Conservation (phyloP, 1,140 invertebrate species). For the Drosophila ercepeae region DNA sequence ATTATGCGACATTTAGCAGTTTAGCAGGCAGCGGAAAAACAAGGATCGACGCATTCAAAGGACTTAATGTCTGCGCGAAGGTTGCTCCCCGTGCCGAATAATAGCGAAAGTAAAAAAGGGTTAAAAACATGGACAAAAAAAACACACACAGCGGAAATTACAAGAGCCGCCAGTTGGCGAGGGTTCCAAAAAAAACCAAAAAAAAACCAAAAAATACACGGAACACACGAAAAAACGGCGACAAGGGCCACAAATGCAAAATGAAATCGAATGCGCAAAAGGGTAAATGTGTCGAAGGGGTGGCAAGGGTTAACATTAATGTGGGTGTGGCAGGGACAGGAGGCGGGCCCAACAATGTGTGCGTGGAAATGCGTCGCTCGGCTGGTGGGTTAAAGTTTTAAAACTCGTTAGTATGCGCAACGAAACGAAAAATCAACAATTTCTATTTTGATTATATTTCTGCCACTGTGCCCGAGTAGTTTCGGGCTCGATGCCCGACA, state of each 20-base stretch:
- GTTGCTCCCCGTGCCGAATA: constrained; percentile 17
- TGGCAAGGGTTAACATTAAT: constrained; percentile 57
- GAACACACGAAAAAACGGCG: constrained; percentile 2
- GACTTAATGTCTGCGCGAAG: constrained; percentile 63
- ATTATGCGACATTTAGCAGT: constrained; percentile 80
- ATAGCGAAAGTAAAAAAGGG: constrained; percentile 72
- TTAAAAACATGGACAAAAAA: constrained; percentile 24
- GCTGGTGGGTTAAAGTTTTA: constrained; percentile 58
- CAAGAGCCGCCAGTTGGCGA: constrained; percentile 75
- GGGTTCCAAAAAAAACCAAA: constrained; percentile 35
- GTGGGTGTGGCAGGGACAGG: constrained; percentile 4
- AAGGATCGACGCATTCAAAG: constrained; percentile 47
- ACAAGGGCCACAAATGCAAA: constrained; percentile 69
- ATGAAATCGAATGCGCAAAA: constrained; percentile 70
- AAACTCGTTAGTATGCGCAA: constrained; percentile 78
- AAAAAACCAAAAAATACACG: constrained; percentile 1
- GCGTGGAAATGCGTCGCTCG: constrained; percentile 26
- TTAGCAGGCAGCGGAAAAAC: constrained; percentile 62
- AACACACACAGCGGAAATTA: constrained; percentile 70
- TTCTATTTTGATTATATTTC: constrained; percentile 77
- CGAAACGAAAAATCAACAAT: constrained; percentile 82
- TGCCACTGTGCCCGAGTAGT: constrained; percentile 44
- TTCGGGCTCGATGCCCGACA: constrained; percentile 12
- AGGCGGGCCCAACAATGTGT: background rate
- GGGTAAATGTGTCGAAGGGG: constrained; percentile 54